These are phyloP conservation scores for Gastracanthus pulcherrimus DNA, from an alignment of 2,888 invertebrate genomes.

Conservation along the genomic window DNA sequence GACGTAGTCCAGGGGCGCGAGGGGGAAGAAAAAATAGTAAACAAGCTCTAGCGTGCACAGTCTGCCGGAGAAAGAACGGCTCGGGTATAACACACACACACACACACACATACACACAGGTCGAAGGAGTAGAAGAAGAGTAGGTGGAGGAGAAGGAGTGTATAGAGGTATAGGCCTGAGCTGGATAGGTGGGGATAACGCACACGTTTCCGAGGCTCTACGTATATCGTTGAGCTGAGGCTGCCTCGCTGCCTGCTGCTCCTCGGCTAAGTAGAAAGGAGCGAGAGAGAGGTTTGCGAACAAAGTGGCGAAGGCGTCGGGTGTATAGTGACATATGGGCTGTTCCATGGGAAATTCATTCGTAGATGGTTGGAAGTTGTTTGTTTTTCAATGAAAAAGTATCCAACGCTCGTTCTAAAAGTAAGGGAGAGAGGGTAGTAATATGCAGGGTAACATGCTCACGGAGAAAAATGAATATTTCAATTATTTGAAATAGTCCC, in stretches of 20 bases:
- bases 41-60: too few relatives aligned
- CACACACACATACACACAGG: too few relatives aligned
- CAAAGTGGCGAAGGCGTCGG: conserved; percentile 28
- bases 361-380: too few relatives aligned
- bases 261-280: conserved; percentile 22
- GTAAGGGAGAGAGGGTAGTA: too few relatives aligned
- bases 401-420: too few relatives aligned
- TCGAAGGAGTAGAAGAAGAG: not conserved
- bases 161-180: conserved; percentile 13
- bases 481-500: too few relatives aligned
- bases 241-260: not conserved
- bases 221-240: too few relatives aligned
- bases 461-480: too few relatives aligned
- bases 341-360: not conserved
- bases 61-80: not conserved
- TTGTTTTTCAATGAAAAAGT: too few relatives aligned
- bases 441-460: too few relatives aligned
- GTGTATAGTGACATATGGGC: not conserved
- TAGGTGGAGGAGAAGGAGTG: not conserved
- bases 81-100: not conserved
- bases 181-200: not conserved
- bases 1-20: too few relatives aligned
- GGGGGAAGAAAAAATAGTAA: too few relatives aligned
- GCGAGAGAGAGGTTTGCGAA: not conserved
- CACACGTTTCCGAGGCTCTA: not conserved